Base-by-base conservation (phyloP, 2,888 invertebrate species). In the Heliconius sara region DNA sequence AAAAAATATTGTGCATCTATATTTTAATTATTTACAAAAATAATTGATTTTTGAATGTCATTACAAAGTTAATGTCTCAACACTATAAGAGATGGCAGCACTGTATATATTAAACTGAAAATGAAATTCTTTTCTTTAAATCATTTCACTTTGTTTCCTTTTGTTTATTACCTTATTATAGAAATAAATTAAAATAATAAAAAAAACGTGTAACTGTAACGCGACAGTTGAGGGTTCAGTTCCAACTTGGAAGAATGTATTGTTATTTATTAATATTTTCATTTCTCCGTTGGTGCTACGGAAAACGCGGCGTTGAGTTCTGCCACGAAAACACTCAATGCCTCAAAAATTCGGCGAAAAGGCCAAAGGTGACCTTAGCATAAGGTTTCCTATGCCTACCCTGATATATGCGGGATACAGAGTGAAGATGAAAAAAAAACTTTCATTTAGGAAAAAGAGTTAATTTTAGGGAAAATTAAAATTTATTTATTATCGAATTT, bases 41-140 rank as follows among this genome's bases (percentile, higher is more conserved):
- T 9, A 3, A 22, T 57, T 57, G 2, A 57, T 57, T n/a, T 25
- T 70, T 25, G 30, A 30, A 30, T 25, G 43, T 25, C n/a, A 70
- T n/a, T 70, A 43, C n/a, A 70, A 73, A 34, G 16, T n/a, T 57
- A 60, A 39, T 60, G 4, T 25, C n/a, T 25, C 16, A n/a, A 39
- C 25, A 39, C 34, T 16, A 73, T 73, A 73, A 60, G 60, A 73
- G 73, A 60, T 73, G 73, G 73, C 73, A 73, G 73, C 73, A 73
- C 73, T 34, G 60, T 60, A 39, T 25, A 25, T 34, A 57, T 25
- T 16, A 25, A 39, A 25, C 52, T 22, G 22, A 52, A 52, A 52
- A 7, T 22, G 3, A 19, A 52, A 52, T 52, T 6, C 5, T 52
- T 52, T 52, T 52, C 47, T 52, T 52, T 22, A 27, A 27, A 27